phyloP scores from a whole-genome alignment of 2,797 vertebrate species.

The Sebastes hubbsi region DNA sequence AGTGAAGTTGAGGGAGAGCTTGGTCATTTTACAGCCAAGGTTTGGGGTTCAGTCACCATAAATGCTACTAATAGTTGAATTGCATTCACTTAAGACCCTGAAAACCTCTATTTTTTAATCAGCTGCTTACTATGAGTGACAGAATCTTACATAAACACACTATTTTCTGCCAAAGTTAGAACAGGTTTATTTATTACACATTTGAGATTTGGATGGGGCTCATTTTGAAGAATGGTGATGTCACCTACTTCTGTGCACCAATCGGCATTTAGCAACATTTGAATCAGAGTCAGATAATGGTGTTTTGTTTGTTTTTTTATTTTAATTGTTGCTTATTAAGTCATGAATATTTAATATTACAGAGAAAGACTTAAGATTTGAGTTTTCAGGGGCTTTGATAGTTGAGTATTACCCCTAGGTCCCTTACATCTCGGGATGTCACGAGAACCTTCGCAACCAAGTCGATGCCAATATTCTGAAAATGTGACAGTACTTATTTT shows the following conservation, averaged over 20 bases:
- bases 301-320: background rate
- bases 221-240: background rate
- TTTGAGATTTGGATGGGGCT: background rate
- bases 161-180: background rate
- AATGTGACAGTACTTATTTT: no score
- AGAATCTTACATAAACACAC: background rate
- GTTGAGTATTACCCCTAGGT: no score
- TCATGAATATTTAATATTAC: background rate
- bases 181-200: background rate
- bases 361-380: background rate
- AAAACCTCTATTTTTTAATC: background rate
- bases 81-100: background rate
- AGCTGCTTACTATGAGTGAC: background rate
- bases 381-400: background rate
- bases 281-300: background rate
- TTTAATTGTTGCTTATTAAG: background rate
- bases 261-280: background rate
- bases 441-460: no score
- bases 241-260: background rate
- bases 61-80: background rate
- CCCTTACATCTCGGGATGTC: no score
- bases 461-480: no score
- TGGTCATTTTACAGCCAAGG: background rate
- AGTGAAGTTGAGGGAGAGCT: background rate
- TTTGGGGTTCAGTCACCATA: background rate